These are phyloP conservation scores for Crocallis elinguaria DNA, from an alignment of 2,888 invertebrate species.

Conservation along the genomic window DNA sequence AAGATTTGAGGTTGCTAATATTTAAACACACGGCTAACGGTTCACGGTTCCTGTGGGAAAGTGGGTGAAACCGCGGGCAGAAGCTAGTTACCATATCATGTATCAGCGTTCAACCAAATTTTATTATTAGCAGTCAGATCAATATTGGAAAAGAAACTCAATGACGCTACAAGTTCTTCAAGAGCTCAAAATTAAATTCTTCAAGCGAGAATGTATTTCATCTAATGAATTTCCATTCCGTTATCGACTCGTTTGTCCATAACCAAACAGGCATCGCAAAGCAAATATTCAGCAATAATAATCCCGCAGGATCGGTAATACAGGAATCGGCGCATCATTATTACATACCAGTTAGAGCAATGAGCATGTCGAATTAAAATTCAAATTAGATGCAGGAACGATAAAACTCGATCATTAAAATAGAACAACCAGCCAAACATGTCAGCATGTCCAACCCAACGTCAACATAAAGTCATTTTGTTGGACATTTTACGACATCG, in stretches of 20 bases:
- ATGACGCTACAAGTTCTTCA: not conserved
- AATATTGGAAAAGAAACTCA: slow-evolving; percentile 1
- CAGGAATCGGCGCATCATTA: slow-evolving; percentile 42
- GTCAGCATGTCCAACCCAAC: slow-evolving; percentile 50
- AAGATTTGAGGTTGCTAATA: no score
- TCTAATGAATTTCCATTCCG: slow-evolving; percentile 16
- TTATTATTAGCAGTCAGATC: not conserved
- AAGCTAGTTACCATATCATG: no score
- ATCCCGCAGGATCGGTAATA: slow-evolving; percentile 36
- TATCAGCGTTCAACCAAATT: no score
- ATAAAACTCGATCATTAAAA: slow-evolving; percentile 66
- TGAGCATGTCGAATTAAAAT: slow-evolving; percentile 68
- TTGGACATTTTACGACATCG: slow-evolving; percentile 66
- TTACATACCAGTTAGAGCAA: slow-evolving; percentile 43
- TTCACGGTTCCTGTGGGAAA: no score
- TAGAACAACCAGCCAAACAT: slow-evolving; percentile 55
- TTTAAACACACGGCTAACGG: no score
- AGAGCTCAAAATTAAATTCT: slow-evolving; percentile 5
- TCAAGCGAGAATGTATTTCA: slow-evolving; percentile 5
- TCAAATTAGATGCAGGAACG: slow-evolving; percentile 62
- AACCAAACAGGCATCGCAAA: slow-evolving; percentile 37
- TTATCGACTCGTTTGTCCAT: slow-evolving; percentile 18
- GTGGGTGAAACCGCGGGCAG: no score
- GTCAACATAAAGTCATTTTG: slow-evolving; percentile 62
- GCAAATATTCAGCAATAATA: slow-evolving; percentile 45